Evolutionary conservation across 2,797 vertebrate genomes (phyloP).

Genomic region (Sebastes cheni): DNA sequence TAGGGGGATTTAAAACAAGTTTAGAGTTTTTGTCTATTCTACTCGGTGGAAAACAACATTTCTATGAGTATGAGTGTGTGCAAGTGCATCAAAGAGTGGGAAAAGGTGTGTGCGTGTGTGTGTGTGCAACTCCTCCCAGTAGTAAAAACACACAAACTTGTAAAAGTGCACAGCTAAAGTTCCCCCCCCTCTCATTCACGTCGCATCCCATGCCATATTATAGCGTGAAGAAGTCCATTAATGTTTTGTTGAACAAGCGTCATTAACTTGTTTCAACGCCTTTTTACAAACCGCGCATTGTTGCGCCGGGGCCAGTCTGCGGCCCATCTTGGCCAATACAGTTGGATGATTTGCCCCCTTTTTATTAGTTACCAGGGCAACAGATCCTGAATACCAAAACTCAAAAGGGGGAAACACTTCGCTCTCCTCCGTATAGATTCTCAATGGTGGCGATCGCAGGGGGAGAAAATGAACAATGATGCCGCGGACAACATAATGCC

Average conservation of each 20-base stretch:
- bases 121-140: slow-evolving; percentile 53
- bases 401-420: slow-evolving; percentile 95
- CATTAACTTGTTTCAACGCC: slow-evolving; percentile 99
- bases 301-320: slow-evolving; percentile 90
- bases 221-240: slow-evolving; percentile 97
- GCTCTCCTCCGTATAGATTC: slow-evolving; percentile 92
- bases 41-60: slow-evolving; percentile 4
- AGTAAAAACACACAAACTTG: slow-evolving; percentile 78
- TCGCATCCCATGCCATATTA: slow-evolving; percentile 87
- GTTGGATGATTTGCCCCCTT: slow-evolving; percentile 93
- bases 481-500: slow-evolving; percentile 96
- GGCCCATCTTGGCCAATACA: slow-evolving; percentile 96
- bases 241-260: slow-evolving; percentile 97
- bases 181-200: slow-evolving; percentile 63
- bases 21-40: not conserved
- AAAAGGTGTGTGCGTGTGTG: slow-evolving; percentile 2
- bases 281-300: slow-evolving; percentile 97
- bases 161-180: slow-evolving; percentile 68
- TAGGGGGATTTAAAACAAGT: not conserved
- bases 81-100: not conserved
- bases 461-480: slow-evolving; percentile 98
- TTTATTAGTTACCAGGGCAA: slow-evolving; percentile 99
- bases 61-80: not conserved
- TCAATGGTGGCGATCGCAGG: slow-evolving; percentile 88
- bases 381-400: slow-evolving; percentile 99